Percentiles rank a stretch among this genome's conserved stretches.
Conservation (phyloP, 92 coral and sea anemone species). For the Epizoanthus rinbou region DNA sequence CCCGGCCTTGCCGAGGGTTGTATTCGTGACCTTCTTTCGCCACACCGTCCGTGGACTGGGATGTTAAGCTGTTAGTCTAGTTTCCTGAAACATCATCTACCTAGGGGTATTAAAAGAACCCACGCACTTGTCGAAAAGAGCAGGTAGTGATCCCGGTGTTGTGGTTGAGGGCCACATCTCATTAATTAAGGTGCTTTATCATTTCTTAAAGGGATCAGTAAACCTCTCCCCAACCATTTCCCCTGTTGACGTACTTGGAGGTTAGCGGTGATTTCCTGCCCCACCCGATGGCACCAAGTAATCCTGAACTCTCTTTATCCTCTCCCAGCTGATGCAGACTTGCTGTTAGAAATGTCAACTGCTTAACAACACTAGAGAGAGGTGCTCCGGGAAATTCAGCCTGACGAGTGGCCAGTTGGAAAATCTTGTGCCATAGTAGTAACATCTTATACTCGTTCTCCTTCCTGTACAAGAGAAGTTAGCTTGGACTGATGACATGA, state of each 20-base stretch:
- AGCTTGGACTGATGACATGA: too few relatives aligned
- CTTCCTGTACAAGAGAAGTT: constrained; percentile 46
- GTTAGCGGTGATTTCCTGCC: constrained; percentile 89
- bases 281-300: constrained; percentile 94
- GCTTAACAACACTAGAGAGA: constrained; percentile 76
- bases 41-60: too few relatives aligned
- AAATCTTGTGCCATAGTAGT: constrained; percentile 94
- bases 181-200: too few relatives aligned
- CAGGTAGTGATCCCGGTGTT: too few relatives aligned
- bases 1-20: too few relatives aligned
- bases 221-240: too few relatives aligned
- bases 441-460: constrained; percentile 78
- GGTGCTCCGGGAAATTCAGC: constrained; percentile 76
- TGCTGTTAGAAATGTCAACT: constrained; percentile 83
- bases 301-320: constrained; percentile 91
- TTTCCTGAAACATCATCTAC: too few relatives aligned
- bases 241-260: constrained; percentile 66
- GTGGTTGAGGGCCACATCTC: too few relatives aligned
- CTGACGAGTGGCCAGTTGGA: constrained; percentile 84
- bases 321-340: constrained; percentile 80
- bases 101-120: too few relatives aligned
- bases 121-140: too few relatives aligned
- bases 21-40: too few relatives aligned
- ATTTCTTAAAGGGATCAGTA: not conserved
- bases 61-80: too few relatives aligned